phyloP scores from a whole-genome alignment of 2,113 vertebrate genomes.

The Lates calcarifer region DNA sequence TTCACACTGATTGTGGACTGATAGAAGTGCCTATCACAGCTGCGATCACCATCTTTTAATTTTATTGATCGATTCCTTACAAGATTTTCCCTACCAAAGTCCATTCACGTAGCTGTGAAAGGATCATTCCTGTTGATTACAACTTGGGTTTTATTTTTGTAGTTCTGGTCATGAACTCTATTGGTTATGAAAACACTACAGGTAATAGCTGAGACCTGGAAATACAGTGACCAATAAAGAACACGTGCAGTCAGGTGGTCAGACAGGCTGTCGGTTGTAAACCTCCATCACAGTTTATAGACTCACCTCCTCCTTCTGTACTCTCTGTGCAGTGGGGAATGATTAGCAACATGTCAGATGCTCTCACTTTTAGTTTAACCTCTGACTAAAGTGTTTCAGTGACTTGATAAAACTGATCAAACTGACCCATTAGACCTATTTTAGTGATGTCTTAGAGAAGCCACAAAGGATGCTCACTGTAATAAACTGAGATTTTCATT shows the following conservation, averaged over 20 bases:
- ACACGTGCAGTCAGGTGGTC: neutral
- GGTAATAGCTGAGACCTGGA: neutral
- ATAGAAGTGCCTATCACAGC: slow-evolving; percentile 59
- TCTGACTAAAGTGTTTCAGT: neutral
- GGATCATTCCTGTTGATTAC: slow-evolving; percentile 3
- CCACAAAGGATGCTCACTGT: neutral
- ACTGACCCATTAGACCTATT: neutral
- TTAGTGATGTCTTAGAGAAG: neutral
- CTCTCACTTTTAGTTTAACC: neutral
- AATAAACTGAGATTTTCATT: slow-evolving; percentile 10
- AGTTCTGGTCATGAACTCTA: neutral
- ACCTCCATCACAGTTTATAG: too few species aligned
- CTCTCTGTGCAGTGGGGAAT: too few species aligned
- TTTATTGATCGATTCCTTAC: slow-evolving; percentile 23
- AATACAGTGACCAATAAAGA: neutral
- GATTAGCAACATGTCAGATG: neutral
- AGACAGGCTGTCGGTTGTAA: neutral
- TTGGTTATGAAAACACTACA: too few species aligned
- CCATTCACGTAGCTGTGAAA: neutral
- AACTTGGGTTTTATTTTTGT: neutral
- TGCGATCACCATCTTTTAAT: slow-evolving; percentile 8
- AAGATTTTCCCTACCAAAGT: too few species aligned
- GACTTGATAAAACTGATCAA: neutral
- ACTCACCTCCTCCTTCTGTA: neutral
- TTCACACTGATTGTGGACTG: slow-evolving; percentile 22